phyloP scores from a whole-genome alignment of 1,140 invertebrate genomes.

The Maniola jurtina region DNA sequence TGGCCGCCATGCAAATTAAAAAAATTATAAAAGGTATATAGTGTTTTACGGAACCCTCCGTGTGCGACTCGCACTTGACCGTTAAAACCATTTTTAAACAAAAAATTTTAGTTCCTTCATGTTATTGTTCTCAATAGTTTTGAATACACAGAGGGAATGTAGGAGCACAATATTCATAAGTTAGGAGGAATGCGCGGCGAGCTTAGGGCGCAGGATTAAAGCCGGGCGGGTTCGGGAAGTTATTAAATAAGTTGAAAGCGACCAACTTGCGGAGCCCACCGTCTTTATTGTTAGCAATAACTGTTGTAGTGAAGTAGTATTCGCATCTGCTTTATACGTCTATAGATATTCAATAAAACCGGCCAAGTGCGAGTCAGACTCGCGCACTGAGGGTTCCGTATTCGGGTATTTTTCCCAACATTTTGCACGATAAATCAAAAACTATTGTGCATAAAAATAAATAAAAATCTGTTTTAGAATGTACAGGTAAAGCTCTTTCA shows the following conservation, averaged over 20 bases:
- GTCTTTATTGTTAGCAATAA: not conserved
- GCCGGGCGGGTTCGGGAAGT: constrained; percentile 22
- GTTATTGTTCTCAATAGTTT: not conserved
- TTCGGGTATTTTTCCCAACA: too few relatives aligned
- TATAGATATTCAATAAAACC: too few relatives aligned
- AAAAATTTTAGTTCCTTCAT: not conserved
- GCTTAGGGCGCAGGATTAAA: constrained; percentile 25
- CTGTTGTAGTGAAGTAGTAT: not conserved
- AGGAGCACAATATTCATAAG: not conserved
- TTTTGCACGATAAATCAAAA: too few relatives aligned
- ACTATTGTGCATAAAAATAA: too few relatives aligned
- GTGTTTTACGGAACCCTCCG: too few relatives aligned
- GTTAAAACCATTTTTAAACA: not conserved
- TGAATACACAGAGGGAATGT: not conserved
- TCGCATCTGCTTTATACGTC: too few relatives aligned
- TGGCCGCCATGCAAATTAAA: too few relatives aligned
- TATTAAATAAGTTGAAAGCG: constrained; percentile 31
- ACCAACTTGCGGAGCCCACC: not conserved
- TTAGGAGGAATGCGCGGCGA: not conserved
- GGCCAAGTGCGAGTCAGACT: too few relatives aligned
- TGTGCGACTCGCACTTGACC: not conserved
- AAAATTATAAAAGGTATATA: too few relatives aligned
- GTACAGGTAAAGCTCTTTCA: too few relatives aligned
- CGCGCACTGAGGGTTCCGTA: too few relatives aligned
- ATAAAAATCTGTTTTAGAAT: too few relatives aligned